Base-by-base conservation (phyloP, 2,113 vertebrate genomes). In the Benitochromis conjunctus region DNA sequence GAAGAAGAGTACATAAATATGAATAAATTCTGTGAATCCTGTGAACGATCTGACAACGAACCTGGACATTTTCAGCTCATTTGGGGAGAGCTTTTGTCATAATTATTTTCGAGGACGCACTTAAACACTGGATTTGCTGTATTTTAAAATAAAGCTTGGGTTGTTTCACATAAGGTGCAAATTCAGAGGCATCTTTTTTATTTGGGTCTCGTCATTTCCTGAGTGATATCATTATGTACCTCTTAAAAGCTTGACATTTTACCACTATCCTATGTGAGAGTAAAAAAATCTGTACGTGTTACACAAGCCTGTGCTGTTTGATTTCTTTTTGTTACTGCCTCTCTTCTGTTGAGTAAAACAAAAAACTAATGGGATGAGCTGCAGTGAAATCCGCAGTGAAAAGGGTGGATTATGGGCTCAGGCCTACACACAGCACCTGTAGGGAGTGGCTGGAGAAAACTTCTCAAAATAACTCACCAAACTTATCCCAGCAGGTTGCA, bases 321-420 rank as follows among this genome's bases (percentile, higher is more conserved):
- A 56, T 51, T 76, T 31, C 26, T 85, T n/a, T 26, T 19, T 60
- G 21, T 57, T 56, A 16, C 9, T 80, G n/a, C 54, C 55, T 71
- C 12, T 55, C 21, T 21, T 64, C 29, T 69, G 34, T 29, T 55
- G 43, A 62, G 36, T 62, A 77, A 57, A 69, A 91, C 38, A 84
- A 88, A 80, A 83, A 43, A 16, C 26, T 24, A 76, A 81, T 84
- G 58, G 55, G 85, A 71, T 36, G 62, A 82, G 66, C 53, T 80
- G 80, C 71, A 86, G 82, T 18, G 5, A 92, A 92, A 89, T 92
- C 90, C 43, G 1, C 71, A 60, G 1, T 93, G 83, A 93, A 93
- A 88, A 84, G 82, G 57, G 21, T 69, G 83, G 93, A 94, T 94
- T 94, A 93, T 88, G 74, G 76, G 91, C 83, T 92, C 90, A 94